Conservation (phyloP, 2,888 invertebrate genomes). For the Luperina nickerlii region DNA sequence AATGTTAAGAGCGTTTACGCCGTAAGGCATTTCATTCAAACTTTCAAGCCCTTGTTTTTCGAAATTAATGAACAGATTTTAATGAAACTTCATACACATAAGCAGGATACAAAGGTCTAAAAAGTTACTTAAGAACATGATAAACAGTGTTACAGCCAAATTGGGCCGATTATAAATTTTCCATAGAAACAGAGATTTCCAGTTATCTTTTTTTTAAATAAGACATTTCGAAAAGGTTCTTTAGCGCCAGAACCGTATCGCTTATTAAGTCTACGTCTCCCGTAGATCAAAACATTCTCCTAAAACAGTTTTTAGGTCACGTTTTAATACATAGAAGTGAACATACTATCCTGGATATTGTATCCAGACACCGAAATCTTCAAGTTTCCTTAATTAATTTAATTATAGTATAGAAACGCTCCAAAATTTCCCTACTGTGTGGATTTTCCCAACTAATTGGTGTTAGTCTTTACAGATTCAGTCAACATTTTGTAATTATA, state of each 20-base stretch:
- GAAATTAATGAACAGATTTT: too few species aligned
- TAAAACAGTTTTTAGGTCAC: slow-evolving; percentile 45
- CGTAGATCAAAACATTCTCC: slow-evolving; percentile 27
- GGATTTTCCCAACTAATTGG: slow-evolving; percentile 53
- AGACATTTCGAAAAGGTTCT: too few species aligned
- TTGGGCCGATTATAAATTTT: too few species aligned
- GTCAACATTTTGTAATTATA: slow-evolving; percentile 25
- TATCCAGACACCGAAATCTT: slow-evolving; percentile 55
- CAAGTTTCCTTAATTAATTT: slow-evolving; percentile 69
- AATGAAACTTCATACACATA: too few species aligned
- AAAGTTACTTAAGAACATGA: too few species aligned
- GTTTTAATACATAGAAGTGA: slow-evolving; percentile 20
- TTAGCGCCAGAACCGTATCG: not conserved
- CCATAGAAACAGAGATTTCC: too few species aligned
- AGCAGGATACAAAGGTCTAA: too few species aligned
- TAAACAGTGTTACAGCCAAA: too few species aligned
- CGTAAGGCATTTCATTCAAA: too few species aligned
- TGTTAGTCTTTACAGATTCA: not conserved
- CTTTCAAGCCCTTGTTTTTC: too few species aligned
- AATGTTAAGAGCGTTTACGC: not conserved
- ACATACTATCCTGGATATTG: slow-evolving; percentile 30
- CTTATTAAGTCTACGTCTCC: slow-evolving; percentile 41
- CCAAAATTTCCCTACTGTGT: slow-evolving; percentile 66
- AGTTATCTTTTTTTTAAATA: too few species aligned
- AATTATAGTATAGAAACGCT: slow-evolving; percentile 60